Percentiles rank a stretch among this genome's conserved stretches.
These are phyloP conservation scores for Leptinotarsa texana DNA, from an alignment of 1,140 invertebrate genomes.

Conservation along the genomic window DNA sequence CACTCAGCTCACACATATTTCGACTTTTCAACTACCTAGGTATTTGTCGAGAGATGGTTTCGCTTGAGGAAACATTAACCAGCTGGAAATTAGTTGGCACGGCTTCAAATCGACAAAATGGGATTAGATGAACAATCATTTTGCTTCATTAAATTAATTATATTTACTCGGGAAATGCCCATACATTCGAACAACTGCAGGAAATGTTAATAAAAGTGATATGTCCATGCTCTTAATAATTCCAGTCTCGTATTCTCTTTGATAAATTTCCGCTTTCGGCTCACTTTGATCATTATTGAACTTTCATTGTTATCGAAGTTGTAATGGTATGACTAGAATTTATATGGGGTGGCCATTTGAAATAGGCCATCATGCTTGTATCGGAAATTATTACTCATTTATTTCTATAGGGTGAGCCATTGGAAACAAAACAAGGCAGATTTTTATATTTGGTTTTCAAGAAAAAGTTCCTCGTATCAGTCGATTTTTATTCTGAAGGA, in stretches of 20 bases:
- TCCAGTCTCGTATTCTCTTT: background rate
- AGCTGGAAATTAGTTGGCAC: background rate
- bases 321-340: too few relatives aligned
- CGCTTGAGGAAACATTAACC: background rate
- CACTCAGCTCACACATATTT: too few relatives aligned
- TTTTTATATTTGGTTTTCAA: too few relatives aligned
- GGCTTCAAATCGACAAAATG: background rate
- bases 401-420: too few relatives aligned
- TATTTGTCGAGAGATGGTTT: background rate
- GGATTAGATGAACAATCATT: background rate
- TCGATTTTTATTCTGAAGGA: too few relatives aligned
- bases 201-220: slow-evolving; percentile 18
- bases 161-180: background rate
- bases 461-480: too few relatives aligned
- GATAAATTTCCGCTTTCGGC: background rate
- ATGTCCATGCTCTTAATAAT: background rate
- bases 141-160: background rate
- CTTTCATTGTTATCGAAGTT: too few relatives aligned
- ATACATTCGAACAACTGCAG: slow-evolving; percentile 5
- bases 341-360: too few relatives aligned
- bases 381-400: too few relatives aligned
- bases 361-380: too few relatives aligned
- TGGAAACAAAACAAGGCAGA: too few relatives aligned
- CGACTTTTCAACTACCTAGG: background rate
- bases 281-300: background rate